phyloP scores from a whole-genome alignment of 1,140 invertebrate genomes.

The Drosophila trapezifrons region DNA sequence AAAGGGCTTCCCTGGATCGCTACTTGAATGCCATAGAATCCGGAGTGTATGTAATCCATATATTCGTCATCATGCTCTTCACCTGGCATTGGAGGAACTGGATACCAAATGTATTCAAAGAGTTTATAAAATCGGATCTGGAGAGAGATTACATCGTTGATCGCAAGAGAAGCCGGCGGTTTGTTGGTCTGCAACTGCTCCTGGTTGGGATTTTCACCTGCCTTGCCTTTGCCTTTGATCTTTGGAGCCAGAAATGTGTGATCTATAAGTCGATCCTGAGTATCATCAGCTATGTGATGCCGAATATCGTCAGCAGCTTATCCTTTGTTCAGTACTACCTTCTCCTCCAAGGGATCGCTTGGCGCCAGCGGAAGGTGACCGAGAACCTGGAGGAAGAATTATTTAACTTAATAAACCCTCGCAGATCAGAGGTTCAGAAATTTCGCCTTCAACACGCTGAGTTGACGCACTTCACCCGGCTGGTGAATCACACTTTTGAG shows the following conservation, averaged over 20 bases:
- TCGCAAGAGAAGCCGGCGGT: background rate
- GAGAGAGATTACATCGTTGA: constrained; percentile 30
- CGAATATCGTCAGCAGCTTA: constrained; percentile 50
- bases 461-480: constrained; percentile 53
- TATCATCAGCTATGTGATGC: constrained; percentile 50
- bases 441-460: constrained; percentile 47
- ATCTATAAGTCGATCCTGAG: constrained; percentile 2
- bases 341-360: constrained; percentile 32
- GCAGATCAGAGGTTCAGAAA: constrained; percentile 19
- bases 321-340: constrained; percentile 60
- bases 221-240: constrained; percentile 12
- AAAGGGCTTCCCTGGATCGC: constrained; percentile 35
- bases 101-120: constrained; percentile 20
- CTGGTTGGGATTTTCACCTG: constrained; percentile 32
- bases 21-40: constrained; percentile 55
- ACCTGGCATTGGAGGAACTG: constrained; percentile 36
- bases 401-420: background rate
- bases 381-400: constrained; percentile 24
- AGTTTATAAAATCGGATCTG: constrained; percentile 45
- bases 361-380: constrained; percentile 32
- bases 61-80: constrained; percentile 35
- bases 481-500: constrained; percentile 52
- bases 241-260: constrained; percentile 4
- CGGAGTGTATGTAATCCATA: constrained; percentile 44
- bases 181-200: constrained; percentile 23